phyloP scores from a whole-genome alignment of 2,888 invertebrate genomes.

The Xanthia icteritia region DNA sequence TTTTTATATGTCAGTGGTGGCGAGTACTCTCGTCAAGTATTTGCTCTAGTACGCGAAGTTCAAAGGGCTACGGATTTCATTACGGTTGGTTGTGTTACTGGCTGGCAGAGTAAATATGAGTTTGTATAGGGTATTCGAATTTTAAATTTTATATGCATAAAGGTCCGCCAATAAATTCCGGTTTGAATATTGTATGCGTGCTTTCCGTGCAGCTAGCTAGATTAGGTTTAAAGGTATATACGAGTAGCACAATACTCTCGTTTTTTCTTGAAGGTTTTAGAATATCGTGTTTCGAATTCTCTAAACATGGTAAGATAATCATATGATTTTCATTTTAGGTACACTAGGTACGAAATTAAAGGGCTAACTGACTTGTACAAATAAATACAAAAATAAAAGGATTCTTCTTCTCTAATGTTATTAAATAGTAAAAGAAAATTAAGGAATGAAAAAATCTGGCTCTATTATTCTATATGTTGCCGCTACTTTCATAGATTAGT shows the following conservation, averaged over 20 bases:
- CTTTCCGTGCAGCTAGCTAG: not conserved
- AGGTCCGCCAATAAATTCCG: slow-evolving; percentile 25
- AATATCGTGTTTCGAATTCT: not conserved
- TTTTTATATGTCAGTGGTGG: slow-evolving; percentile 54
- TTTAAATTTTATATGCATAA: slow-evolving; percentile 35
- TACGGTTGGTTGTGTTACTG: slow-evolving; percentile 42
- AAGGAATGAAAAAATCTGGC: not conserved
- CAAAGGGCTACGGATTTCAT: slow-evolving; percentile 57
- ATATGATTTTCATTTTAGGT: not conserved
- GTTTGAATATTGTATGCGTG: not conserved
- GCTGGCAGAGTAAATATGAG: slow-evolving; percentile 30
- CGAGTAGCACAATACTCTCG: not conserved
- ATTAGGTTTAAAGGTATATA: slow-evolving; percentile 3
- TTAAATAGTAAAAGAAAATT: no score
- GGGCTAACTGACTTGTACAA: no score
- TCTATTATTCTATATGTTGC: not conserved
- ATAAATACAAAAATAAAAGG: no score
- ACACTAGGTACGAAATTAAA: no score
- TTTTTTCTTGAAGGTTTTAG: not conserved
- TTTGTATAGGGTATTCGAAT: slow-evolving; percentile 29
- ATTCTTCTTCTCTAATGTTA: no score
- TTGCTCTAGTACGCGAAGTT: slow-evolving; percentile 51
- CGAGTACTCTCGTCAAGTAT: slow-evolving; percentile 56
- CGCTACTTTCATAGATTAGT: slow-evolving; percentile 7
- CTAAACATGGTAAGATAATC: not conserved